phyloP scores from a whole-genome alignment of 2,888 invertebrate genomes.

The Escarpia spicata region DNA sequence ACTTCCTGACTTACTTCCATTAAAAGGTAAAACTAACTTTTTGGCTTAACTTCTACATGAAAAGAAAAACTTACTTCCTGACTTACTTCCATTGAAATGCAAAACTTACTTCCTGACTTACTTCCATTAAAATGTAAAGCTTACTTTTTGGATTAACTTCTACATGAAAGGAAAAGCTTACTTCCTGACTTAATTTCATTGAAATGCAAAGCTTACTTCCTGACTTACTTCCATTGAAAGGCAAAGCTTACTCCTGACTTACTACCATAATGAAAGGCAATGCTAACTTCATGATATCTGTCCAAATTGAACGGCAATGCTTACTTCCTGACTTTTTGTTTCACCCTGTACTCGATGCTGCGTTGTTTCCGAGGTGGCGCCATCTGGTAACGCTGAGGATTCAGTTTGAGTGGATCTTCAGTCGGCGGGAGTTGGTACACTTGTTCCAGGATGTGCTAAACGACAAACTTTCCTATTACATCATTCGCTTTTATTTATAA shows the following conservation, averaged over 20 bases:
- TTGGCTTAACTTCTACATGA: neutral
- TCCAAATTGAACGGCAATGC: conserved; percentile 19
- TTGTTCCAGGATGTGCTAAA: conserved; percentile 65
- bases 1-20: neutral
- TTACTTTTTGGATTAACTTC: neutral
- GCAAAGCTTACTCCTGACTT: conserved; percentile 12
- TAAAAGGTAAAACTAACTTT: neutral
- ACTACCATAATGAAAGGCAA: conserved; percentile 28
- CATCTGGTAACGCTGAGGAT: conserved; percentile 47
- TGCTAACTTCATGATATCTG: neutral
- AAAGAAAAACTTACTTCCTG: neutral
- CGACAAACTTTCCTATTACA: neutral
- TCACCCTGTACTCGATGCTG: conserved; percentile 55
- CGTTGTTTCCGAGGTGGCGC: conserved; percentile 47
- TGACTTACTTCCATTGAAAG: neutral
- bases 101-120: neutral
- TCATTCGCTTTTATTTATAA: neutral
- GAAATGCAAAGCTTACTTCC: neutral
- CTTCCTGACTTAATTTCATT: neutral
- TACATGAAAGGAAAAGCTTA: neutral
- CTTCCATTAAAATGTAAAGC: neutral
- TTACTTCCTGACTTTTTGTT: conserved; percentile 57
- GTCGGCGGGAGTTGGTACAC: conserved; percentile 74
- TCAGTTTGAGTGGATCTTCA: conserved; percentile 66
- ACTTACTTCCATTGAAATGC: neutral